phyloP scores from a whole-genome alignment of 2,797 vertebrate species.

The Sparidentex hasta region DNA sequence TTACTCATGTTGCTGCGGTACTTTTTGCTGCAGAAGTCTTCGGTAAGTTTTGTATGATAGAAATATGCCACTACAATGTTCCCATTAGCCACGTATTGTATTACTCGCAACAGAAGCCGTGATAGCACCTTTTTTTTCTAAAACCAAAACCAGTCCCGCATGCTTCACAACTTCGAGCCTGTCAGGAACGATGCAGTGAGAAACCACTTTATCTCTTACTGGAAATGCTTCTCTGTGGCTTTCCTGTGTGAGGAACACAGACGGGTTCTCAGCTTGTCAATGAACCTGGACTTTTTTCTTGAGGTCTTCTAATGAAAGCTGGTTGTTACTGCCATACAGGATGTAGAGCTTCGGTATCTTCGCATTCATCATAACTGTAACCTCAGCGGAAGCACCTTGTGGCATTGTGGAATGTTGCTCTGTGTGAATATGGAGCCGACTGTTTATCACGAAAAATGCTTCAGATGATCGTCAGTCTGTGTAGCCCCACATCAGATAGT shows the following conservation, averaged over 20 bases:
- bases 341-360: constrained; percentile 58
- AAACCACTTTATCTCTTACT: constrained; percentile 58
- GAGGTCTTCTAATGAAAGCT: constrained; percentile 66
- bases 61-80: not conserved
- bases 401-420: constrained; percentile 38
- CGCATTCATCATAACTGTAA: constrained; percentile 48
- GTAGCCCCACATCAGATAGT: constrained; percentile 2
- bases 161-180: not conserved
- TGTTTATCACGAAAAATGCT: constrained; percentile 6
- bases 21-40: not conserved
- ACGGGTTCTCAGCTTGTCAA: constrained; percentile 35
- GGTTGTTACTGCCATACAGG: constrained; percentile 63
- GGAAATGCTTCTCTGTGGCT: constrained; percentile 72
- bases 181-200: constrained; percentile 5
- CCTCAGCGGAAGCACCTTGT: constrained; percentile 79
- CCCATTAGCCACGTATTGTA: not conserved
- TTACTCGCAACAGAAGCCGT: not conserved
- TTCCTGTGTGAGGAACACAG: constrained; percentile 68
- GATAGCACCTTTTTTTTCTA: constrained; percentile 14
- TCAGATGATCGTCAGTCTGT: not conserved
- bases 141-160: constrained; percentile 11
- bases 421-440: constrained; percentile 13
- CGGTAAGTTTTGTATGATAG: not conserved
- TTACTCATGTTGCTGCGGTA: constrained; percentile 1
- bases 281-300: constrained; percentile 72